These are phyloP conservation scores for Poecilia latipinna DNA, from an alignment of 2,113 vertebrate genomes.

Conservation along the genomic window DNA sequence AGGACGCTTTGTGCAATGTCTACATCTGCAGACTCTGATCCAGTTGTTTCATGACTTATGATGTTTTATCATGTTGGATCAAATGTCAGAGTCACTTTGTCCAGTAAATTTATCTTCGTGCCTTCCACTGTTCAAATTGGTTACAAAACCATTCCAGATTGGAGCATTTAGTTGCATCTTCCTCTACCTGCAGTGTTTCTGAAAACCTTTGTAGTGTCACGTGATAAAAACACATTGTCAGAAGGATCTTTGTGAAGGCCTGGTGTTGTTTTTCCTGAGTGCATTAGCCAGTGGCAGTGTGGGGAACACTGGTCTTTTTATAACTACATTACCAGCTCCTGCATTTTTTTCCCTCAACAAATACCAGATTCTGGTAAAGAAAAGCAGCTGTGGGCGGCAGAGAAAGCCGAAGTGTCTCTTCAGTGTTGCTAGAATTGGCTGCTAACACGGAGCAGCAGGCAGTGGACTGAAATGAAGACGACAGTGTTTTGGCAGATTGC, in stretches of 20 bases:
- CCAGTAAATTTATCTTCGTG: no score
- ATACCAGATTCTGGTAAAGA: constrained; percentile 28
- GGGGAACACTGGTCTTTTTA: constrained; percentile 10
- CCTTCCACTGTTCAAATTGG: no score
- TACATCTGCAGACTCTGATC: background rate
- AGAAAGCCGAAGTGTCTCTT: constrained; percentile 21
- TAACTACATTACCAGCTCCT: constrained; percentile 19
- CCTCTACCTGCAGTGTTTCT: background rate
- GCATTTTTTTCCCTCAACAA: constrained; percentile 7
- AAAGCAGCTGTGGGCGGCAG: constrained; percentile 42
- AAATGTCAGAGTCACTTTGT: no score
- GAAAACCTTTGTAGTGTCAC: background rate
- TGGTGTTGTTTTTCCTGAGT: constrained; percentile 15
- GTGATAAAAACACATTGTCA: no score
- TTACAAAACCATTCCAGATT: background rate
- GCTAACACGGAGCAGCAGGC: constrained; percentile 20
- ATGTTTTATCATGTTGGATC: background rate
- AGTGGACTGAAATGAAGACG: constrained; percentile 24
- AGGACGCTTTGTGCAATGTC: background rate
- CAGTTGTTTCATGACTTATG: background rate
- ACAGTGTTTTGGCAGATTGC: constrained; percentile 35
- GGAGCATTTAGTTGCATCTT: background rate
- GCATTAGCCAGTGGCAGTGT: background rate
- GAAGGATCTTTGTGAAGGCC: background rate
- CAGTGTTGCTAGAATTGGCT: constrained; percentile 24